Evolutionary conservation across 2,888 invertebrate genomes (phyloP).

Genomic region (Eumerus sabulonum): DNA sequence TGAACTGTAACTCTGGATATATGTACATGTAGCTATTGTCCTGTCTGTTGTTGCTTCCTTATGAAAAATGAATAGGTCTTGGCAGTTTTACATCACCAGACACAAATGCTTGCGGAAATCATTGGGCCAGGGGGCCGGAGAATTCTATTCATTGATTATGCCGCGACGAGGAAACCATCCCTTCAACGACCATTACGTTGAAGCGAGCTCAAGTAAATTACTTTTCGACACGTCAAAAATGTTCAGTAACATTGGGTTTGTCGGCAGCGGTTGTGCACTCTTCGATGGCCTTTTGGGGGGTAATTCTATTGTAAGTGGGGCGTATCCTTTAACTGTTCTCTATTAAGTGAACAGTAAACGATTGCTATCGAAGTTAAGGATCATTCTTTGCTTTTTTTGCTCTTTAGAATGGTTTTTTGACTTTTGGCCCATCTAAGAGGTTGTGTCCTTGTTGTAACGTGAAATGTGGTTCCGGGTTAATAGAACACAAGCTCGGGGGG

Average conservation of each 20-base stretch:
- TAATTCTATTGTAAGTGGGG: conserved; percentile 50
- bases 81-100: conserved; percentile 40
- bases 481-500: conserved; percentile 41
- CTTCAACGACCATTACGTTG: conserved; percentile 9
- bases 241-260: conserved; percentile 5
- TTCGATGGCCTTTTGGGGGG: conserved; percentile 36
- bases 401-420: conserved; percentile 31
- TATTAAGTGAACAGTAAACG: conserved; percentile 58
- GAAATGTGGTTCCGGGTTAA: conserved; percentile 18
- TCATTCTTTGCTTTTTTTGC: conserved; percentile 27
- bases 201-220: conserved; percentile 59
- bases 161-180: neutral
- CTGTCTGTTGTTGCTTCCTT: conserved; percentile 43
- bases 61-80: conserved; percentile 60
- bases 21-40: conserved; percentile 32
- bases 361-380: conserved; percentile 47
- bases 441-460: conserved; percentile 18
- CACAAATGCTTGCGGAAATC: neutral
- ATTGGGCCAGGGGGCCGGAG: neutral
- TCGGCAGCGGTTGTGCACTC: conserved; percentile 37
- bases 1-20: conserved; percentile 34
- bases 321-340: conserved; percentile 51
- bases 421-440: conserved; percentile 35
- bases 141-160: no score
- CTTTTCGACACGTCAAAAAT: conserved; percentile 66